A percentile compares a stretch with the other conserved stretches of the same genome.
Evolutionary conservation across 2,888 invertebrate species (phyloP).

Genomic region (Aethes cnicana): DNA sequence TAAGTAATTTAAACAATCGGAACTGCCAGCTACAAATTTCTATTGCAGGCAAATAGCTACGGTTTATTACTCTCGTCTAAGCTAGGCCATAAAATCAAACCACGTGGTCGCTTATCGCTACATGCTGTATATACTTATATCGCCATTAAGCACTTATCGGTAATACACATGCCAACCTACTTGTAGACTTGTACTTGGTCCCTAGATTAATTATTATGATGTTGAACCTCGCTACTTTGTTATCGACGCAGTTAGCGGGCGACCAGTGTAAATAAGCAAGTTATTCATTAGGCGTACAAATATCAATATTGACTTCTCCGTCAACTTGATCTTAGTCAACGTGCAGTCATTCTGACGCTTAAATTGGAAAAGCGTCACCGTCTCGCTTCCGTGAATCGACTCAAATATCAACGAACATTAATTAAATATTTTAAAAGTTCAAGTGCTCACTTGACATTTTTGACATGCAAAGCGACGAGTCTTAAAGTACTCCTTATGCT

Average conservation of each 20-base stretch:
- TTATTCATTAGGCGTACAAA: not conserved
- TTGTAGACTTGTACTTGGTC: constrained; percentile 10
- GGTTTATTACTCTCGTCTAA: constrained; percentile 8
- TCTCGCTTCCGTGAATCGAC: too few relatives aligned
- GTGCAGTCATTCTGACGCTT: too few relatives aligned
- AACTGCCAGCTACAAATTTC: not conserved
- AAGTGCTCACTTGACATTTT: not conserved
- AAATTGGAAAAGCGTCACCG: too few relatives aligned
- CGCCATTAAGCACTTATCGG: constrained; percentile 12
- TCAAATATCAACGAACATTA: too few relatives aligned
- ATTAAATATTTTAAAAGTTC: too few relatives aligned
- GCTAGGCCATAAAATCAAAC: constrained; percentile 4
- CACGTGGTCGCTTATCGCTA: constrained; percentile 12
- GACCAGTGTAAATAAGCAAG: not conserved
- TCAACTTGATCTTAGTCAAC: not conserved
- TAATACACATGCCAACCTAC: constrained; percentile 13
- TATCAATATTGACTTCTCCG: not conserved
- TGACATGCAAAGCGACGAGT: constrained; percentile 4
- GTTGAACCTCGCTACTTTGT: constrained; percentile 8
- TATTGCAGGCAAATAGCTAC: not conserved
- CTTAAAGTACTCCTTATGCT: constrained; percentile 7
- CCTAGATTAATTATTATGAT: constrained; percentile 10
- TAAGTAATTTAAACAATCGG: too few relatives aligned
- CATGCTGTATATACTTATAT: constrained; percentile 10
- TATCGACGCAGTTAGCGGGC: not conserved